These are phyloP conservation scores for Hesperia comma DNA, from an alignment of 2,888 invertebrate species.

Conservation along the genomic window DNA sequence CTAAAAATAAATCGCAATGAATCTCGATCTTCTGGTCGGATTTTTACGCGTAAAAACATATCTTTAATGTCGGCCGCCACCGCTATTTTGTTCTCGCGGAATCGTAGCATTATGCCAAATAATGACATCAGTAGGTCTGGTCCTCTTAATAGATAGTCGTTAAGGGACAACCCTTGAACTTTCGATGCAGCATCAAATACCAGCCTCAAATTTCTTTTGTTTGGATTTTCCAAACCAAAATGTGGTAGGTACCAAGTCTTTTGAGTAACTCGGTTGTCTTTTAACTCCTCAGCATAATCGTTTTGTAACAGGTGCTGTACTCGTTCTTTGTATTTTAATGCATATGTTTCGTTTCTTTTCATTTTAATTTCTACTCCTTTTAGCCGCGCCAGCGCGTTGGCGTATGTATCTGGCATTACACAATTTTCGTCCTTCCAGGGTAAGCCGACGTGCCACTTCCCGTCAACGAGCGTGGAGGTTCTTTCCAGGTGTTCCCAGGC, in stretches of 20 bases:
- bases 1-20: slow-evolving; percentile 27
- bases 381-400: background rate
- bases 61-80: slow-evolving; percentile 42
- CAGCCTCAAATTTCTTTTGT: slow-evolving; percentile 43
- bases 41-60: slow-evolving; percentile 41
- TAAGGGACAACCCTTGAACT: slow-evolving; percentile 37
- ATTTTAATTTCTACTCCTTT: background rate
- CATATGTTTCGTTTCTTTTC: slow-evolving; percentile 19
- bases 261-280: background rate
- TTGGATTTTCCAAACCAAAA: slow-evolving; percentile 33
- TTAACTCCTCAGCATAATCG: slow-evolving; percentile 40
- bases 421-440: slow-evolving; percentile 43
- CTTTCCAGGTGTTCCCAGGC: background rate
- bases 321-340: slow-evolving; percentile 40
- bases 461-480: background rate
- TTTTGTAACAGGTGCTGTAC: slow-evolving; percentile 44
- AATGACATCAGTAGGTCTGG: slow-evolving; percentile 48
- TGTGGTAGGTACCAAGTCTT: slow-evolving; percentile 47
- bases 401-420: slow-evolving; percentile 6
- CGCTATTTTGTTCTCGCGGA: slow-evolving; percentile 50
- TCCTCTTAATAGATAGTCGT: slow-evolving; percentile 45
- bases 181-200: slow-evolving; percentile 44
- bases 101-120: slow-evolving; percentile 51
- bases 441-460: slow-evolving; percentile 44
- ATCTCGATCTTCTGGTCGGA: slow-evolving; percentile 37